These are phyloP conservation scores for Napeogenes sylphis DNA, from an alignment of 2,888 invertebrate genomes.

Conservation along the genomic window DNA sequence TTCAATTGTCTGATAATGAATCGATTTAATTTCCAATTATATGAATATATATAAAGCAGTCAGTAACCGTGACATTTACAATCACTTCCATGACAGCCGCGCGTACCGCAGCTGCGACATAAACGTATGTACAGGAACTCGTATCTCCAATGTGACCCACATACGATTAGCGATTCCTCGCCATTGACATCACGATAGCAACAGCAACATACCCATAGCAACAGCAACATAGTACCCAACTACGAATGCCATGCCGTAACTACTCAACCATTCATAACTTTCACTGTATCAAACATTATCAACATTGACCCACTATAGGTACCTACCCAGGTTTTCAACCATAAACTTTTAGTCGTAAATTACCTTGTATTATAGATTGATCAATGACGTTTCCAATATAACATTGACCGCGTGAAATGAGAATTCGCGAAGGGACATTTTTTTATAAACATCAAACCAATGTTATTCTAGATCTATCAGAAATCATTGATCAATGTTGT, in stretches of 20 bases:
- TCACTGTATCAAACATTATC: conserved; percentile 23
- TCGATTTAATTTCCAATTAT: conserved; percentile 14
- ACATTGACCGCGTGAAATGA: conserved; percentile 18
- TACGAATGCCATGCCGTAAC: not conserved
- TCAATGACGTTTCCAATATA: conserved; percentile 22
- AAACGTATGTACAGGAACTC: conserved; percentile 15
- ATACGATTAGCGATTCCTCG: conserved; percentile 33
- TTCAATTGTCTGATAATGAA: not conserved
- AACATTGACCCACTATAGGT: conserved; percentile 34
- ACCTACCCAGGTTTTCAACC: conserved; percentile 30
- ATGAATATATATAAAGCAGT: conserved; percentile 14
- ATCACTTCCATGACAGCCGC: conserved; percentile 11
- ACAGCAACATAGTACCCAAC: conserved; percentile 11
- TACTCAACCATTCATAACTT: conserved; percentile 28
- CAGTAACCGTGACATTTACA: conserved; percentile 31
- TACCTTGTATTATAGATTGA: conserved; percentile 27
- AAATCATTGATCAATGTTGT: too few species aligned
- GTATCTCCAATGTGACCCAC: conserved; percentile 32
- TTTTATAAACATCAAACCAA: too few species aligned
- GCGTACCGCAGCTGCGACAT: conserved; percentile 8
- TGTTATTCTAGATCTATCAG: too few species aligned
- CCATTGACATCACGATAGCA: conserved; percentile 23
- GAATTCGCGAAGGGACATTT: conserved; percentile 2
- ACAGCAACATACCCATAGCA: conserved; percentile 12
- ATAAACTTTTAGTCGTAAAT: conserved; percentile 30